phyloP scores from a whole-genome alignment of 2,113 vertebrate genomes.

The Erythrocercus mccallii region DNA sequence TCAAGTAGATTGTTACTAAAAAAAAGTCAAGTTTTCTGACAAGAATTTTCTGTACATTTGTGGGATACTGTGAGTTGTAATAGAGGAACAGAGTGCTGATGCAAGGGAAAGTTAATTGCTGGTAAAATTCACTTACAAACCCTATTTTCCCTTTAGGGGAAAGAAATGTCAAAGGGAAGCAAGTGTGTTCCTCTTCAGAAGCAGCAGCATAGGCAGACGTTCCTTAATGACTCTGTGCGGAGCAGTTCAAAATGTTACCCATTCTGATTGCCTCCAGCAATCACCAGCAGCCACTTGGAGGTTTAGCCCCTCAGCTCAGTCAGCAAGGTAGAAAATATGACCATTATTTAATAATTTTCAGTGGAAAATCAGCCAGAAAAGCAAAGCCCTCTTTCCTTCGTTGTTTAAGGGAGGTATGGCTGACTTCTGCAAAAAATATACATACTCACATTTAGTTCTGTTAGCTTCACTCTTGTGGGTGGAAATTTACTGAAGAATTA shows the following conservation, averaged over 20 bases:
- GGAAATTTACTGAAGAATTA: not conserved
- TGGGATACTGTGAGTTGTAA: not conserved
- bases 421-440: not conserved
- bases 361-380: not conserved
- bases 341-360: not conserved
- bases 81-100: not conserved
- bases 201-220: not conserved
- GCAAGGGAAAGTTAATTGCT: conserved; percentile 1
- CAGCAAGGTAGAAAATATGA: not conserved
- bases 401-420: not conserved
- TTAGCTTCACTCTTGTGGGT: not conserved
- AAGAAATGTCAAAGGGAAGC: not conserved
- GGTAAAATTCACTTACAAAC: not conserved
- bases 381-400: not conserved
- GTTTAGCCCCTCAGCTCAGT: not conserved
- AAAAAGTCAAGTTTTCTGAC: not conserved
- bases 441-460: not conserved
- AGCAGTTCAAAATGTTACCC: not conserved
- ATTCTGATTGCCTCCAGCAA: not conserved
- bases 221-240: not conserved
- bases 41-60: not conserved
- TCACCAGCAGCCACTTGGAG: not conserved
- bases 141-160: not conserved
- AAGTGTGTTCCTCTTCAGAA: not conserved
- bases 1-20: not conserved